A percentile compares a stretch with the other conserved stretches of the same genome.
Evolutionary conservation across 2,797 vertebrate genomes (phyloP).

Genomic region (Darevskia nairensis): DNA sequence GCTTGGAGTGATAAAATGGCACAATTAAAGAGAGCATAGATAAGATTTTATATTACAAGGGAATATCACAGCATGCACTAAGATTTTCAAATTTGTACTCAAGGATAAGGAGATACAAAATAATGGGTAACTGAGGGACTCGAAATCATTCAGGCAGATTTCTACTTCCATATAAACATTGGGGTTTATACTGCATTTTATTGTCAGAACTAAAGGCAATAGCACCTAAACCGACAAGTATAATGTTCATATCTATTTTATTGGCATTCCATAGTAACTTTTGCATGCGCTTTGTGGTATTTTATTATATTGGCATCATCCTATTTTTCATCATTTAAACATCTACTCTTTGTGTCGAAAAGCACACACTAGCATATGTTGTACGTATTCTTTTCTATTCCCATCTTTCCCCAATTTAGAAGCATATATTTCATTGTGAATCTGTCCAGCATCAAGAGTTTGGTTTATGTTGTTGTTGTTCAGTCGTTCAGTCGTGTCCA

Average conservation of each 20-base stretch:
- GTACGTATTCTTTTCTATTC: not conserved
- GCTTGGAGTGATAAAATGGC: slow-evolving; percentile 54
- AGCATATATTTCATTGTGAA: not conserved
- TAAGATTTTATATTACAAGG: slow-evolving; percentile 57
- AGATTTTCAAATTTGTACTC: slow-evolving; percentile 60
- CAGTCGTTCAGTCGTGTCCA: no score
- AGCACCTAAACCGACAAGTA: slow-evolving; percentile 39
- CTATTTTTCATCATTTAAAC: slow-evolving; percentile 23
- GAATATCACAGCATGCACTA: slow-evolving; percentile 25
- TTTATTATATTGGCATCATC: not conserved
- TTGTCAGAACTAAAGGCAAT: slow-evolving; percentile 46
- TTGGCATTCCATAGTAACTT: slow-evolving; percentile 23
- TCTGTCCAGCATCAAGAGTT: not conserved
- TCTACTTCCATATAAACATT: slow-evolving; percentile 31
- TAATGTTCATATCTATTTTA: slow-evolving; percentile 42
- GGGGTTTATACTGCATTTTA: slow-evolving; percentile 47
- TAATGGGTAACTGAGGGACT: slow-evolving; percentile 48
- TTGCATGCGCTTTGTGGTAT: slow-evolving; percentile 41
- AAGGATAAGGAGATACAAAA: slow-evolving; percentile 51
- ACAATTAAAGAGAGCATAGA: slow-evolving; percentile 58
- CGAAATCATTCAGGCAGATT: slow-evolving; percentile 47
- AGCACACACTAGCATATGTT: not conserved
- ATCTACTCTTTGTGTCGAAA: not conserved
- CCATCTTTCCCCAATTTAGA: not conserved
- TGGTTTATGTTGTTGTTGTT: no score